Evolutionary conservation across 1,140 invertebrate species (phyloP).

Genomic region (Papilio machaon): DNA sequence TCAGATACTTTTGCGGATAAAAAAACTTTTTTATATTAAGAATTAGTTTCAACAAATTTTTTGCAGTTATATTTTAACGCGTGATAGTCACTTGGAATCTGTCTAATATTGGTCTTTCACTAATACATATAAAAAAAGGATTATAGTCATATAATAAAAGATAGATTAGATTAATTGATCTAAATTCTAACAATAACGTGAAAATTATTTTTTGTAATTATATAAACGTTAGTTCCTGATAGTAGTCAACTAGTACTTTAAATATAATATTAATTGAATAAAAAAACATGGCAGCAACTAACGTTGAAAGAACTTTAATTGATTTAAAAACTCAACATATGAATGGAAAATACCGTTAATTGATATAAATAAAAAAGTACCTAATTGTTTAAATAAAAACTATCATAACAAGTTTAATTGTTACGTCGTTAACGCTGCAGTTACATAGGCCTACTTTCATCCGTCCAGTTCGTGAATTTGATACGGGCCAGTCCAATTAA

Average conservation of each 20-base stretch:
- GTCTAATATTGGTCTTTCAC: no score
- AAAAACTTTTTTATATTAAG: no score
- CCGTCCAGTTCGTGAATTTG: constrained; percentile 6
- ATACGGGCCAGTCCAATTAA: constrained; percentile 18
- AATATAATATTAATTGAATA: not conserved
- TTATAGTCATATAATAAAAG: no score
- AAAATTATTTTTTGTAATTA: no score
- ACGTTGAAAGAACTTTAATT: not conserved
- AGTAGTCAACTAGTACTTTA: no score
- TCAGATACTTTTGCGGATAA: not conserved
- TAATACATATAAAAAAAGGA: no score
- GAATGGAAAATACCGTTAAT: not conserved
- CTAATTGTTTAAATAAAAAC: not conserved
- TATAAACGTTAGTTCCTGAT: no score
- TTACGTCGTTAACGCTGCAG: constrained; percentile 10
- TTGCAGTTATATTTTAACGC: no score
- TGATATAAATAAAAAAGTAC: not conserved
- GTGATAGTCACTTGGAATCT: no score
- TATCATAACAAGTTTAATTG: constrained; percentile 9
- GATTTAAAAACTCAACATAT: not conserved
- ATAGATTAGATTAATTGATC: no score
- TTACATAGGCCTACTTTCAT: constrained; percentile 20
- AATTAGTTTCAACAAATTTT: no score
- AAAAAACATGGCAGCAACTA: not conserved
- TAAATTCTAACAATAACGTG: no score